Percentiles rank a stretch among this genome's conserved stretches.
Conservation (phyloP, 1,140 invertebrate species). For the Hyposmocoma kahamanoa region DNA sequence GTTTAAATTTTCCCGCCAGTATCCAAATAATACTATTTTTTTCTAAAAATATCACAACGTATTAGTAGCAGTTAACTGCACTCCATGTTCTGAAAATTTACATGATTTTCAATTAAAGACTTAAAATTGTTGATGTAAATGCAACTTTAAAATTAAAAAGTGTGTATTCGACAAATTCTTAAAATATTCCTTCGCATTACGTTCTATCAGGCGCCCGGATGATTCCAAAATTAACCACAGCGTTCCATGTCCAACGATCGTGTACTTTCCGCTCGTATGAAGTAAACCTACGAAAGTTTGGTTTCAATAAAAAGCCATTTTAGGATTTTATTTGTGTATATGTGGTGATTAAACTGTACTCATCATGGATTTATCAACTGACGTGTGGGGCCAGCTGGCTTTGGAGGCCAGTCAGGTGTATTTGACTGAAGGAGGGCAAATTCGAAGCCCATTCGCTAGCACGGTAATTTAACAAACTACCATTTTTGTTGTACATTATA, state of each 20-base stretch:
- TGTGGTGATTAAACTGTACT: slow-evolving; percentile 17
- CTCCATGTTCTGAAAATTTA: too few relatives aligned
- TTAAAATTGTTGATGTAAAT: background rate
- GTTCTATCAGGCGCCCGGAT: slow-evolving; percentile 35
- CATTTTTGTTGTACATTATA: too few relatives aligned
- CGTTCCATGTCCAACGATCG: slow-evolving; percentile 47
- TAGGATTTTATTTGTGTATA: slow-evolving; percentile 23
- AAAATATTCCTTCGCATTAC: slow-evolving; percentile 28
- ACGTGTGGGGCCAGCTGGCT: slow-evolving; percentile 88
- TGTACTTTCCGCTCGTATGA: slow-evolving; percentile 39
- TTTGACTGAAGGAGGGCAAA: slow-evolving; percentile 82
- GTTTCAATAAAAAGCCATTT: background rate
- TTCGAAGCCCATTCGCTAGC: slow-evolving; percentile 85
- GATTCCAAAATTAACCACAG: slow-evolving; percentile 68
- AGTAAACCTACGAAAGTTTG: slow-evolving; percentile 26
- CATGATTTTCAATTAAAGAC: too few relatives aligned
- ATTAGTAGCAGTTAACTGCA: too few relatives aligned
- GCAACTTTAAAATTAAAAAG: background rate
- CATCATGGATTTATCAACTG: slow-evolving; percentile 77
- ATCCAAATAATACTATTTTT: too few relatives aligned
- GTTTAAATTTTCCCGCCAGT: too few relatives aligned
- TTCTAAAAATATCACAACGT: too few relatives aligned
- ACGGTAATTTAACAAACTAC: slow-evolving; percentile 83
- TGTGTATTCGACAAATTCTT: slow-evolving; percentile 24
- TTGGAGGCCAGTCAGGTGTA: slow-evolving; percentile 89